These are phyloP conservation scores for Mechanitis messenoides DNA, from an alignment of 2,888 invertebrate genomes.

Conservation along the genomic window DNA sequence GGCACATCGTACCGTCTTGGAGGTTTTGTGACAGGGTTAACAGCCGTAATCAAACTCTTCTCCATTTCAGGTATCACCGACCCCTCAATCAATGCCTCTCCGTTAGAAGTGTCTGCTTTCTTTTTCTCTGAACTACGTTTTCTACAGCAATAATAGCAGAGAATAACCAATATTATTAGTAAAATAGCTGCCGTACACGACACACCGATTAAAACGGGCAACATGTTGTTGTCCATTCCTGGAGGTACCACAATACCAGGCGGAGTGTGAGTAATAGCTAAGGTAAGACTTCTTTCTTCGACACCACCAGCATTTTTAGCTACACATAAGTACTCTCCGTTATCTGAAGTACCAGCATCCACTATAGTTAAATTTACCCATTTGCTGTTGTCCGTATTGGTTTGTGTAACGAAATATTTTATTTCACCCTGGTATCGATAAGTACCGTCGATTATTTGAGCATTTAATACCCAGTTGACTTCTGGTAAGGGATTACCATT, in stretches of 20 bases:
- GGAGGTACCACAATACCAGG: conserved; percentile 65
- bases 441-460: conserved; percentile 75
- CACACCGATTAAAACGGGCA: conserved; percentile 74
- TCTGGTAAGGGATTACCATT: conserved; percentile 85
- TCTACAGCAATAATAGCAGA: conserved; percentile 78
- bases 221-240: conserved; percentile 74
- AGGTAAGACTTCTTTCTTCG: conserved; percentile 83
- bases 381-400: conserved; percentile 56
- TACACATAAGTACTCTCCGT: conserved; percentile 85
- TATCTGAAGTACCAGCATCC: conserved; percentile 78
- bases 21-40: conserved; percentile 90
- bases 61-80: conserved; percentile 89
- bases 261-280: conserved; percentile 69
- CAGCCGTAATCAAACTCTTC: conserved; percentile 88
- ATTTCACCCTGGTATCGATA: conserved; percentile 69
- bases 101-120: conserved; percentile 78
- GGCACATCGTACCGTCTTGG: conserved; percentile 86
- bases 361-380: conserved; percentile 84
- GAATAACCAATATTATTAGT: conserved; percentile 64
- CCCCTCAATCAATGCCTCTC: conserved; percentile 83
- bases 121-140: conserved; percentile 75
- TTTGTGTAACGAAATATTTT: conserved; percentile 64
- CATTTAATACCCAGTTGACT: conserved; percentile 84
- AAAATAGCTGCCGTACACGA: conserved; percentile 68
- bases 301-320: conserved; percentile 89